Evolutionary conservation across 2,888 invertebrate species (phyloP), one percentile per base, ranked within the genome.

Genomic region (Conistra vaccinii): DNA sequence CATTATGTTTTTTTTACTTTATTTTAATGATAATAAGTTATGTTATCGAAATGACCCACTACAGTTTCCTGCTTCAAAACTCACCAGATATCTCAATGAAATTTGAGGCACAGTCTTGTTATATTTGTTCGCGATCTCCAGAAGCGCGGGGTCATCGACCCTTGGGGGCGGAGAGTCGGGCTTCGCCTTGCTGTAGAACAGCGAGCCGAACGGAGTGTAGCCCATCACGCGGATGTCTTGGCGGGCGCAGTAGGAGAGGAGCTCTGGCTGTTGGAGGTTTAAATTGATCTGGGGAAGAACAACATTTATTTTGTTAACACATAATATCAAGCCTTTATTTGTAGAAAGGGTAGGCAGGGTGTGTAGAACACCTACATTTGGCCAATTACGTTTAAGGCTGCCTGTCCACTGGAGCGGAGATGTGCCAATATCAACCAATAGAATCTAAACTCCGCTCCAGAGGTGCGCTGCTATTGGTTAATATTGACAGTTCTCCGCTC

Each of bases 191-290:
- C 29, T 81, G 68, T 90, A 89, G 87, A 95, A 92, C 57, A 96
- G 87, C 0, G 95, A 94, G 4, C 98, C 98, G 75, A 98, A 96
- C 0, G 98, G 98, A 55, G 98, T 97, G 93, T 98, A 99, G 0
- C 96, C 98, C 90, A 96, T 97, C 84, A 99, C 93, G 0, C 95
- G 93, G 62, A 99, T 97, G 65, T 95, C 95, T 55, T 97, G 96
- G 12, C 97, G 91, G 69, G 97, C 97, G 92, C 98, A 98, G 89
- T 97, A 98, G 1, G 97, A 93, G 0, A 97, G 97, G 39, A 98
- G 91, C 55, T 97, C 97, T 51, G 97, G 97, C 88, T 98, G 98
- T 83, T 97, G 97, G 3, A 98, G 94, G 85, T 98, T 97, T 1
- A 98, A 97, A 88, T 98, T 95, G 0, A 95, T 60, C 95, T 96